Conservation (phyloP, 2,888 invertebrate genomes). For the Thalpophila matura region DNA sequence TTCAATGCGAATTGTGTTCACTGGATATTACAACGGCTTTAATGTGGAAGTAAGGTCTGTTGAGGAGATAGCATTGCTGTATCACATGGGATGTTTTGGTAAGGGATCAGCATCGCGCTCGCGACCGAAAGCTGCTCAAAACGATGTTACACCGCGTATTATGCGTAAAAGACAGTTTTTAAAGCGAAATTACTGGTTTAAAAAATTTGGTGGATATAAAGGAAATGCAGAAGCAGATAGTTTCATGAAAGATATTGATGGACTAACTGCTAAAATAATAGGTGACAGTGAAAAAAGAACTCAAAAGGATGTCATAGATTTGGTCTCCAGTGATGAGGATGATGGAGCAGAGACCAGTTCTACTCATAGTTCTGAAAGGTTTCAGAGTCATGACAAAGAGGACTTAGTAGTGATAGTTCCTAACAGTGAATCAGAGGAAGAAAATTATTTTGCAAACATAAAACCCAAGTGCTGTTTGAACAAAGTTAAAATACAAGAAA, state of each 20-base stretch:
- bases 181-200: conserved; percentile 90
- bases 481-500: conserved; percentile 91
- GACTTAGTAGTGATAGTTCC: conserved; percentile 91
- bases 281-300: conserved; percentile 70
- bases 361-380: conserved; percentile 54
- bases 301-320: conserved; percentile 83
- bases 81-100: conserved; percentile 94
- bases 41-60: conserved; percentile 92
- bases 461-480: conserved; percentile 91
- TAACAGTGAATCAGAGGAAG: conserved; percentile 92
- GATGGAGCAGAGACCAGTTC: conserved; percentile 62
- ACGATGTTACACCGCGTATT: conserved; percentile 80
- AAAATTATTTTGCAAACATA: conserved; percentile 91
- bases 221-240: conserved; percentile 66
- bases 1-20: conserved; percentile 85
- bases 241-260: conserved; percentile 79
- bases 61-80: conserved; percentile 91
- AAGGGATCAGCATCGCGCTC: conserved; percentile 93
- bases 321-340: conserved; percentile 85
- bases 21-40: conserved; percentile 92
- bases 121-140: conserved; percentile 83
- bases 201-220: conserved; percentile 76
- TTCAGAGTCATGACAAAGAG: conserved; percentile 69
- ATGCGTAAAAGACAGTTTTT: conserved; percentile 91
- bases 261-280: conserved; percentile 75